A percentile compares a stretch with the other conserved stretches of the same genome.
Conservation (phyloP, 2,113 vertebrate species). For the Labrus mixtus region DNA sequence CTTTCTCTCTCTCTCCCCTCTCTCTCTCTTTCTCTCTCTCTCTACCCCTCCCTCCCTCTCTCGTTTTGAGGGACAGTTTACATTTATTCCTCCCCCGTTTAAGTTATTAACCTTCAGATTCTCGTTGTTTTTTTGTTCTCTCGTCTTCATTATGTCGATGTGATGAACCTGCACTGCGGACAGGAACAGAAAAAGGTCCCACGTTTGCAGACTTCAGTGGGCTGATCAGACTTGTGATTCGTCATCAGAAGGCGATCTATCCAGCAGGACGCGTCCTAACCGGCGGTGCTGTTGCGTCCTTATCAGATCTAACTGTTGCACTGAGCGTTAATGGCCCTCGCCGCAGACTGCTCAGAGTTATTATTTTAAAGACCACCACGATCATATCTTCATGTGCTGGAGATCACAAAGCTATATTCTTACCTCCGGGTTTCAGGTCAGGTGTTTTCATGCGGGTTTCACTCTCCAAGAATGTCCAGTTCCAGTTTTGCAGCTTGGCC, state of each 20-base stretch:
- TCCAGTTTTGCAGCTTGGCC: slow-evolving; percentile 41
- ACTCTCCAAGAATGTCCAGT: slow-evolving; percentile 20
- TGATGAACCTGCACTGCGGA: slow-evolving; percentile 67
- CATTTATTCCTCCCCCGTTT: slow-evolving; percentile 66
- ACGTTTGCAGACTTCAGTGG: slow-evolving; percentile 26
- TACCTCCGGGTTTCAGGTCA: slow-evolving; percentile 45
- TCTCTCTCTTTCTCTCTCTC: slow-evolving; percentile 45
- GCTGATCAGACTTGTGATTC: slow-evolving; percentile 23
- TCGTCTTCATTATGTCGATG: slow-evolving; percentile 46
- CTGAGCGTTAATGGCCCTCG: not conserved
- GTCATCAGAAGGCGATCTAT: slow-evolving; percentile 3
- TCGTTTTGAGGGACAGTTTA: slow-evolving; percentile 68
- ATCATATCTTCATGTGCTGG: slow-evolving; percentile 61
- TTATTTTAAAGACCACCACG: slow-evolving; percentile 12
- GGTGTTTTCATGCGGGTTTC: slow-evolving; percentile 30
- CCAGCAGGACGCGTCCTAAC: not conserved
- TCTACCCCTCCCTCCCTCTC: slow-evolving; percentile 15
- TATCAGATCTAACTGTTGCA: too few species aligned
- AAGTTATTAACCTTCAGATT: slow-evolving; percentile 65
- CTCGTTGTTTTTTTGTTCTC: slow-evolving; percentile 49
- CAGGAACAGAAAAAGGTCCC: slow-evolving; percentile 46
- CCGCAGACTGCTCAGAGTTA: slow-evolving; percentile 36
- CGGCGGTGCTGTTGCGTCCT: not conserved
- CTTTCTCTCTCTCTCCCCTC: slow-evolving; percentile 44
- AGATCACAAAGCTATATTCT: slow-evolving; percentile 61